Evolutionary conservation across 2,797 vertebrate species (phyloP).

Genomic region (Odontamblyopus lacepedii): DNA sequence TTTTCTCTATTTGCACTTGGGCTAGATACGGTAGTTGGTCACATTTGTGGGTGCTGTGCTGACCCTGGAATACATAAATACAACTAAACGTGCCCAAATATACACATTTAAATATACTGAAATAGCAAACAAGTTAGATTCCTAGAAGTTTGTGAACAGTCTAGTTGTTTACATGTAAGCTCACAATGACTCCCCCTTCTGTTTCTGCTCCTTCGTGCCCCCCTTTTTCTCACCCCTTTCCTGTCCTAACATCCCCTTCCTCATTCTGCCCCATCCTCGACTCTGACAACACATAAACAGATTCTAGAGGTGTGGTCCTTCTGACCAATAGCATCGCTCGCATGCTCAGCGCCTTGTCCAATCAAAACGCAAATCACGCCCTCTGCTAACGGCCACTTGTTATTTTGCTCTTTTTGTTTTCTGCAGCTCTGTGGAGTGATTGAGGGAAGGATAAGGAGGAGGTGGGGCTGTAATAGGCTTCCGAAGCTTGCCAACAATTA

Average conservation of each 20-base stretch:
- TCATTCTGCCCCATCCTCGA: conserved; percentile 12
- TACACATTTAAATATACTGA: background rate
- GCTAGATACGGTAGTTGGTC: conserved; percentile 25
- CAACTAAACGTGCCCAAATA: conserved; percentile 1
- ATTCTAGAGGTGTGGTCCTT: conserved; percentile 85
- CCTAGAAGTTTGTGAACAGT: conserved; percentile 77
- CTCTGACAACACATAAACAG: conserved; percentile 75
- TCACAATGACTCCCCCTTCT: conserved; percentile 33
- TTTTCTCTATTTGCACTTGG: conserved; percentile 25
- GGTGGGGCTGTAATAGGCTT: conserved; percentile 68
- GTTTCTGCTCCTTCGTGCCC: conserved; percentile 37
- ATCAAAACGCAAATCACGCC: conserved; percentile 61
- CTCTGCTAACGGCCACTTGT: conserved; percentile 72
- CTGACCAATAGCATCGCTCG: conserved; percentile 75
- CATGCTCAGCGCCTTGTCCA: conserved; percentile 55
- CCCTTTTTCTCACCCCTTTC: conserved; percentile 24
- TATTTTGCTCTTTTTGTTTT: conserved; percentile 72
- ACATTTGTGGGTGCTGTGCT: conserved; percentile 22
- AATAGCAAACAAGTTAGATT: conserved; percentile 70
- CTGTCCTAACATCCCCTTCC: conserved; percentile 36
- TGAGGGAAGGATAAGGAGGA: conserved; percentile 66
- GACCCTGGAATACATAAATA: too few relatives aligned
- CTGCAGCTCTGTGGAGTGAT: conserved; percentile 60
- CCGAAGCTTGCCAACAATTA: conserved; percentile 56
- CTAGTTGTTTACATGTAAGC: conserved; percentile 55